phyloP scores from a whole-genome alignment of 2,113 vertebrate genomes.

The Condylura cristata region DNA sequence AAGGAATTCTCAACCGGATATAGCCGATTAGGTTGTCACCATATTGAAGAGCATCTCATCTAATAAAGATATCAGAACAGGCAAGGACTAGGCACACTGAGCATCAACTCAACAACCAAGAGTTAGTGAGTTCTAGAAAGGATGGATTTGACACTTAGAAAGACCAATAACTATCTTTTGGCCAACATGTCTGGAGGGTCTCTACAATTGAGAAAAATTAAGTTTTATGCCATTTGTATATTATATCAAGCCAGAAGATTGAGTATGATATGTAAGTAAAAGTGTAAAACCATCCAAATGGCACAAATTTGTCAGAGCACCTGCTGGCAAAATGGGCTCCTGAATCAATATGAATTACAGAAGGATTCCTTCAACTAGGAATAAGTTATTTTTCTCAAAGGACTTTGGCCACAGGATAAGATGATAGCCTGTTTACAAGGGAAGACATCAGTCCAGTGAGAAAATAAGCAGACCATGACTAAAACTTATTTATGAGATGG shows the following conservation, averaged over 20 bases:
- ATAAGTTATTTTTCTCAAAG: background rate
- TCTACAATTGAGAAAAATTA: background rate
- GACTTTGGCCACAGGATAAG: background rate
- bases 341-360: background rate
- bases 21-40: no score
- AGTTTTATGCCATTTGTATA: background rate
- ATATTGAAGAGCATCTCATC: no score
- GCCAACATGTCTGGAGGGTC: background rate
- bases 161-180: background rate
- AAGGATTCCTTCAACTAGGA: background rate
- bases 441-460: background rate
- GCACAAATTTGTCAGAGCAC: background rate
- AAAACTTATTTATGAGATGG: background rate
- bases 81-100: no score
- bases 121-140: background rate
- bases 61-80: no score
- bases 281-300: background rate
- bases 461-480: background rate
- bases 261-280: background rate
- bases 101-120: no score
- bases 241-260: background rate
- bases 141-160: background rate
- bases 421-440: background rate
- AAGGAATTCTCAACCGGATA: no score
- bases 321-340: background rate